Evolutionary conservation across 1,140 invertebrate species (phyloP).

Genomic region (Lineus longissimus): DNA sequence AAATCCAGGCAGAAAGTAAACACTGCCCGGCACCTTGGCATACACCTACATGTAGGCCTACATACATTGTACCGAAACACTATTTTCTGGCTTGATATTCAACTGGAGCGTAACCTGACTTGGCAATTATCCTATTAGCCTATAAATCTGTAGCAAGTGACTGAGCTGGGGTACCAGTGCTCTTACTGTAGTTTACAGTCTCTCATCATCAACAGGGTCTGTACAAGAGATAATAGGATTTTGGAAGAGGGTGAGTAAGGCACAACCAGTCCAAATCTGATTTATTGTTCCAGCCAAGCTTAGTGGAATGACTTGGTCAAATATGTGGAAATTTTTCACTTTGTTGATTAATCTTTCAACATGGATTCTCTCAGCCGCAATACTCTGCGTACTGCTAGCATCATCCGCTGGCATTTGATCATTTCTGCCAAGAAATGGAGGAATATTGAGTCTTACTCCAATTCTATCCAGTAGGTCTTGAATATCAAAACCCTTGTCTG

Average conservation of each 20-base stretch:
- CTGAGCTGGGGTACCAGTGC: too few relatives aligned
- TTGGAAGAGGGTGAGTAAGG: constrained; percentile 19
- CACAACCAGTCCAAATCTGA: constrained; percentile 23
- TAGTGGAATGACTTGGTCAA: neutral
- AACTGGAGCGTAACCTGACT: too few relatives aligned
- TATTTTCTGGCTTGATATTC: too few relatives aligned
- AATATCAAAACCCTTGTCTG: constrained; percentile 5
- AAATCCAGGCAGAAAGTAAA: too few relatives aligned
- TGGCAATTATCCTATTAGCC: too few relatives aligned
- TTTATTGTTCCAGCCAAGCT: constrained; percentile 9
- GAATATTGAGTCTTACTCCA: constrained; percentile 5
- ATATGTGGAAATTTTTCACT: constrained; percentile 2
- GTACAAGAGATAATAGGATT: constrained; percentile 6
- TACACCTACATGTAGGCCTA: too few relatives aligned
- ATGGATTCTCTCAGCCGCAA: constrained; percentile 1
- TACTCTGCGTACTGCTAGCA: neutral
- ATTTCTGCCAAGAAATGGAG: constrained; percentile 3
- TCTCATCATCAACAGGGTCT: too few relatives aligned
- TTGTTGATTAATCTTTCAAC: constrained; percentile 1
- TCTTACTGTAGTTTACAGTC: too few relatives aligned
- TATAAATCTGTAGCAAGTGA: too few relatives aligned
- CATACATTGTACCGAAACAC: too few relatives aligned
- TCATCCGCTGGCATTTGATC: constrained; percentile 4
- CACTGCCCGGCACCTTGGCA: too few relatives aligned
- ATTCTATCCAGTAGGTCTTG: neutral